Evolutionary conservation across 2,888 invertebrate genomes (phyloP), one percentile per base, ranked within the genome.

Genomic region (Meteorus cinctellus): DNA sequence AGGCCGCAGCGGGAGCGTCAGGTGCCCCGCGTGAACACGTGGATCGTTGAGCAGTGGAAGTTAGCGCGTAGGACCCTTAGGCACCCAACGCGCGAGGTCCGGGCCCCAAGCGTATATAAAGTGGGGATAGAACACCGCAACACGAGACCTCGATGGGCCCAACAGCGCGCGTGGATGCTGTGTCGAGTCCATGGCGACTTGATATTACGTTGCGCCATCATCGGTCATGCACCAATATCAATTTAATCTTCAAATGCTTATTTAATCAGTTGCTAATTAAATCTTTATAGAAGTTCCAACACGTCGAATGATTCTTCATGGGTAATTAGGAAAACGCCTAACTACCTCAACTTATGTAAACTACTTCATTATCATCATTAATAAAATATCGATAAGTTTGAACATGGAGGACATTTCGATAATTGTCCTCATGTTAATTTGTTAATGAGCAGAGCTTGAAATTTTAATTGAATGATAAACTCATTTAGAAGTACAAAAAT

Each of bases 61-160:
- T 87, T 86, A 87, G 84, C 80, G 78, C 77, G 80, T 82, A 86
- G 67, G 70, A 73, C 72, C 67, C 75, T 67, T 77, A 77, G 78
- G 65, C 62, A 24, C 60, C 77, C 71, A 67, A 70, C 74, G 74
- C 74, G 62, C 34, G 31, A 29, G 60, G 31, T 62, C 59, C 75
- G 81, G 77, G 78, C 76, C 79, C 72, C 68, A 27, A 62, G 45
- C 63, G 29, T 29, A 24, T 14, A 63, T 8, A 45, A 55, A 70
- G 67, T 75, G 74, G 74, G 59, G 62, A 78, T 65, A 73, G 48
- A 41, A 31, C 70, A 74, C 78, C 72, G 70, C n/a, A 19, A 8
- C 69, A 77, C 65, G 76, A 68, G 75, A 34, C 63, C 75, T 34
- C 70, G 66, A 65, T 63, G 75, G 75, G 51, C 70, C 68, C 34